Conservation (phyloP, 1,140 invertebrate species). For the Meloidogyne chitwoodi region DNA sequence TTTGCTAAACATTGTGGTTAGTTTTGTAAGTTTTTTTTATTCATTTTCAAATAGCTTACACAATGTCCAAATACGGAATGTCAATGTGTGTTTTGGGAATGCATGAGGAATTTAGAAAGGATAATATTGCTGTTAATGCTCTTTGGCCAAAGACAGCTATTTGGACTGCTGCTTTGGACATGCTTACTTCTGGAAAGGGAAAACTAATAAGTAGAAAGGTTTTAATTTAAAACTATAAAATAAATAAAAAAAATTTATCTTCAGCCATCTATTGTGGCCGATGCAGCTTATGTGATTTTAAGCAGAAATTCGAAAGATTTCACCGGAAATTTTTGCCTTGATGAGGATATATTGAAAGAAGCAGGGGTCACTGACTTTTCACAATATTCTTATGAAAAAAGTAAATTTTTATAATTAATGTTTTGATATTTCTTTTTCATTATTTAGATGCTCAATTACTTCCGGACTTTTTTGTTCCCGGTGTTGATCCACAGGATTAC, state of each 20-base stretch:
- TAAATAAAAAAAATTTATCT: neutral
- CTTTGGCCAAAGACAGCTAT: constrained; percentile 81
- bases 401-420: constrained; percentile 57
- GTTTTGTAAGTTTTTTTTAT: neutral
- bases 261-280: constrained; percentile 83
- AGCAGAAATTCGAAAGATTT: constrained; percentile 72
- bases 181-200: constrained; percentile 74
- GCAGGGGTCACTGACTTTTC: constrained; percentile 79
- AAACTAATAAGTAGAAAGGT: constrained; percentile 1
- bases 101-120: constrained; percentile 79
- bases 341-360: constrained; percentile 79
- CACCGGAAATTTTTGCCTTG: constrained; percentile 88
- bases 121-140: constrained; percentile 87
- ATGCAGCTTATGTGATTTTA: constrained; percentile 45
- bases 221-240: neutral
- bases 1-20: constrained; percentile 76
- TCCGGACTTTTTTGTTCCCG: constrained; percentile 84
- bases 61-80: constrained; percentile 97
- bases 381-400: constrained; percentile 77
- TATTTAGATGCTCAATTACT: constrained; percentile 65
- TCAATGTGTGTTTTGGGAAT: constrained; percentile 93
- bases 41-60: constrained; percentile 70
- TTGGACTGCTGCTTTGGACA: constrained; percentile 89
- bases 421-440: neutral
- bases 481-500: constrained; percentile 35